Evolutionary conservation across 2,888 invertebrate species (phyloP), one percentile per base, ranked within the genome.

Genomic region (Eledona agricola): DNA sequence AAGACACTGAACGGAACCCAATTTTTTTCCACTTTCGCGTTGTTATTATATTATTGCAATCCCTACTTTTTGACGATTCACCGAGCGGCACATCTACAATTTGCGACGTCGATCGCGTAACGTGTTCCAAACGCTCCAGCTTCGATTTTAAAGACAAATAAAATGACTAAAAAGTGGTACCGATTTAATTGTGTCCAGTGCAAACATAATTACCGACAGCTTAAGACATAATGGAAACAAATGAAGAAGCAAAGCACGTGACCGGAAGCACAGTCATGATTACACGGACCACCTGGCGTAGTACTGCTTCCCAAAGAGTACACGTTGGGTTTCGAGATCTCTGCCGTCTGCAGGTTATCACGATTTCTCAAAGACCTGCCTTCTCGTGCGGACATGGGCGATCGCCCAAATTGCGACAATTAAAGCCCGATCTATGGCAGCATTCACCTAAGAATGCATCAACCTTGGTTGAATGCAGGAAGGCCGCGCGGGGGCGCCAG

Each of bases 191-290:
- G 29, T 13, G 19, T 12, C 16, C 6, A 13, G 10, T 10, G 26
- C 25, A 4, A 42, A 46, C 46, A 35, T 25, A 46, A 46, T 35
- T 46, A 37, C 52, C 51, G 46, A 43, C 43, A 56, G 51, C 52
- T 50, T 25, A 45, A 19, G 29, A 46, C 38, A 45, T 54, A 57
- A 55, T 47, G 45, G 38, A 54, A 43, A 42, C 55, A 55, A 59
- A 59, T 51, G 43, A 52, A 54, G 37, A 38, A 55, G 38, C 46
- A 47, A 35, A 43, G 38, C 60, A 62, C 58, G 60, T 57, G 60
- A 58, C 60, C 57, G 60, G 62, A 58, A 59, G 51, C 46, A 55
- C 34, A 51, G 51, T 50, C 55, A 51, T 57, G 58, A 55, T 57
- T 57, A 53, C 54, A 51, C 54, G 31, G 50, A 49, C 55, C 55